phyloP scores from a whole-genome alignment of 2,797 vertebrate species.

The Glossophaga mutica region DNA sequence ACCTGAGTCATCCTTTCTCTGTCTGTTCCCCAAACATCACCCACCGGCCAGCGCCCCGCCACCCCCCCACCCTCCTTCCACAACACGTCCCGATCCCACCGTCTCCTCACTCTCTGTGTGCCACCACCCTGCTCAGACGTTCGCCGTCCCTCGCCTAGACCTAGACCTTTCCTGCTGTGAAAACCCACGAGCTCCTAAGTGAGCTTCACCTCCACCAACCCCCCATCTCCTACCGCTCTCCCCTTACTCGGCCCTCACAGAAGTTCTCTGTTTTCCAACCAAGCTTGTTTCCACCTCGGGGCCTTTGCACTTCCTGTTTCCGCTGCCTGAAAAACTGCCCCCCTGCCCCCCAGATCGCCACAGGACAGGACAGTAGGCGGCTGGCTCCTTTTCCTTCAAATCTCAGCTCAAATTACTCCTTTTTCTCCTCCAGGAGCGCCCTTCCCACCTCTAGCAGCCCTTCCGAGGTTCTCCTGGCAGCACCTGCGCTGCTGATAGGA shows the following conservation, averaged over 20 bases:
- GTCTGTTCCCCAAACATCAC: not conserved
- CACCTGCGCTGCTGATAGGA: not conserved
- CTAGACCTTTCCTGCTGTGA: not conserved
- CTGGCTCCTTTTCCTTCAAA: not conserved
- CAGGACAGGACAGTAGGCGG: rapidly evolving
- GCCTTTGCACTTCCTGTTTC: not conserved
- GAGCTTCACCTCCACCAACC: not conserved
- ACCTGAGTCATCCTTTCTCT: not conserved
- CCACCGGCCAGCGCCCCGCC: too few species aligned
- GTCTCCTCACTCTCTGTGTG: not conserved
- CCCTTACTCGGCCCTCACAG: not conserved
- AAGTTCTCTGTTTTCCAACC: not conserved
- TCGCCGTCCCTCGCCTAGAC: too few species aligned
- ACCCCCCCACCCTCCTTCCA: not conserved
- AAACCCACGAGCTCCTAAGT: not conserved
- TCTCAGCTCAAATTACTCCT: not conserved
- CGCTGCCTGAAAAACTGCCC: not conserved
- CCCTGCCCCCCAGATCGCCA: not conserved
- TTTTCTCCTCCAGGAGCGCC: not conserved
- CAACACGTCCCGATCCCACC: not conserved
- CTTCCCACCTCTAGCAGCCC: not conserved
- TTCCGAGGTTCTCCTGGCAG: not conserved
- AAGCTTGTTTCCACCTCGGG: not conserved
- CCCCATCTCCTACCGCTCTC: not conserved
- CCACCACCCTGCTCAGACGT: not conserved